A percentile compares a stretch with the other conserved stretches of the same genome.
Conservation (phyloP, 2,888 invertebrate genomes). For the Phortica magna region DNA sequence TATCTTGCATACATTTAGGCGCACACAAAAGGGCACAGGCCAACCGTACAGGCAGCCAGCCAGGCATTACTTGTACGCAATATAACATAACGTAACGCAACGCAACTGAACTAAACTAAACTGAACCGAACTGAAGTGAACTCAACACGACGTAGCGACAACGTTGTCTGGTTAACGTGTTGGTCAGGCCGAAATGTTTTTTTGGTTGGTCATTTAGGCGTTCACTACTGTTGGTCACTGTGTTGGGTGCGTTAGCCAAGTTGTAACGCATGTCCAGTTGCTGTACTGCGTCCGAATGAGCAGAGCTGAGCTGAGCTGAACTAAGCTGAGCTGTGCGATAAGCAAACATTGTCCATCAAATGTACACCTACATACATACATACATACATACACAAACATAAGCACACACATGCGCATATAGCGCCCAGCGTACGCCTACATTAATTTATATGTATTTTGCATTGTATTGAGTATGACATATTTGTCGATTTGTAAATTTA, state of each 20-base stretch:
- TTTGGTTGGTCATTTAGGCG: neutral
- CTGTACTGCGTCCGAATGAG: neutral
- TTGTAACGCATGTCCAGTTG: neutral
- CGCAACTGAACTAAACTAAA: neutral
- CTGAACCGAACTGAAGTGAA: neutral
- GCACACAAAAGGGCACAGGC: conserved; percentile 40
- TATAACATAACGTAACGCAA: neutral
- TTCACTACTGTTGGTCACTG: conserved; percentile 42
- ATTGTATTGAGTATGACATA: conserved; percentile 62
- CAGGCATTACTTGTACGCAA: neutral
- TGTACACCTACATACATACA: conserved; percentile 58
- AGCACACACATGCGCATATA: conserved; percentile 4
- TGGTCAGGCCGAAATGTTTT: too few species aligned
- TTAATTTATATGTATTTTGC: conserved; percentile 44
- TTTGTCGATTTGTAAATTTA: conserved; percentile 70
- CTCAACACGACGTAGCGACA: neutral
- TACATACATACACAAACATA: conserved; percentile 37
- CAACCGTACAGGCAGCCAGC: neutral
- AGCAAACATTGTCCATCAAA: conserved; percentile 71
- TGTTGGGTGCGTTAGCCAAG: conserved; percentile 22
- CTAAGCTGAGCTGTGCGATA: conserved; percentile 54
- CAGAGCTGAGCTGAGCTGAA: neutral
- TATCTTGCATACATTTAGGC: conserved; percentile 68
- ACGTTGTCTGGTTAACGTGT: too few species aligned
- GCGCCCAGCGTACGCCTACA: conserved; percentile 1